Conservation (phyloP, 2,797 vertebrate genomes). For the Scleropages formosus region DNA sequence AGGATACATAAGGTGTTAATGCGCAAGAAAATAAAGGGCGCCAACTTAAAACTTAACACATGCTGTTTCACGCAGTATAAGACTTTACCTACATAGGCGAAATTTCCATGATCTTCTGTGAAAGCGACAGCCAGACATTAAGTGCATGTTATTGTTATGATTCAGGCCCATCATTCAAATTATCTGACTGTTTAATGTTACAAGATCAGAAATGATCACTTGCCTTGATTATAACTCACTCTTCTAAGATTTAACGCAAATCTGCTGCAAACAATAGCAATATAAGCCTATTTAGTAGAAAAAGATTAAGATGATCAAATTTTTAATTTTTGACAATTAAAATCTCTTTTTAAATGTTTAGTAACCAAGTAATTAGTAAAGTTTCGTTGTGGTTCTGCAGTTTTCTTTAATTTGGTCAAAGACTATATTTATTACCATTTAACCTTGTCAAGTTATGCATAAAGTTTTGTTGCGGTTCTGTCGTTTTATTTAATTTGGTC, state of each 20-base stretch:
- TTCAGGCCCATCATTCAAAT: neutral
- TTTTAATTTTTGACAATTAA: neutral
- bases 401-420: too few species aligned
- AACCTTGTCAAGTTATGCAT: too few species aligned
- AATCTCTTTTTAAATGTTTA: neutral
- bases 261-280: too few species aligned
- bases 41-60: slow-evolving; percentile 5
- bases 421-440: too few species aligned
- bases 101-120: slow-evolving; percentile 15
- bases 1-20: slow-evolving; percentile 3
- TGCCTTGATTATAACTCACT: too few species aligned
- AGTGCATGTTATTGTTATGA: neutral
- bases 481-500: too few species aligned
- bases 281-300: neutral
- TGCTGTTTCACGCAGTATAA: too few species aligned
- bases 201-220: too few species aligned
- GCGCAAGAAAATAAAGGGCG: slow-evolving; percentile 21
- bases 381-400: too few species aligned
- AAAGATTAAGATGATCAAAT: neutral
- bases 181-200: too few species aligned
- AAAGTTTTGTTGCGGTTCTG: too few species aligned
- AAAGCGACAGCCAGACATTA: neutral
- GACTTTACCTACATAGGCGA: slow-evolving; percentile 6
- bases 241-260: too few species aligned
- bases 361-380: neutral